Base-by-base conservation (phyloP, 2,888 invertebrate genomes). In the Melanargia galathea region DNA sequence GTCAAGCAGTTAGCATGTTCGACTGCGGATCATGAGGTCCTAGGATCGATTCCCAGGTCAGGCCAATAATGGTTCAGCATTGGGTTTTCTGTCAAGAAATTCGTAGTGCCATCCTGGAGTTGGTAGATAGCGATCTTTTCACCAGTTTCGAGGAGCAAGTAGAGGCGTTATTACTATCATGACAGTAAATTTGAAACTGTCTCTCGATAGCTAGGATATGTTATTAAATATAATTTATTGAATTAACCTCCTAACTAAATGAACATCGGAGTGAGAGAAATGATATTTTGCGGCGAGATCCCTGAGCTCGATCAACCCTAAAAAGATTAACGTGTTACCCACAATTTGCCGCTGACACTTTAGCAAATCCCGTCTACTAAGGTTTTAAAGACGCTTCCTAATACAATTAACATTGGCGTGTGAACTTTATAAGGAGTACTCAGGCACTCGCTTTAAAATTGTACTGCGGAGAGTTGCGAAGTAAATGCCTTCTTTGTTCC, bases 261-360 rank as follows among this genome's bases (percentile, higher is more conserved):
- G 30, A 30, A 35, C 52, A 20, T 52, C 20, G 33, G 33, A 20
- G 10, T 13, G 18, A 30, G 6, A 33, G 20, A 18, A 11, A 20
- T 51, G 11, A 55, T 55, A 55, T 43, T 56, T 56, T 43, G 56
- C 30, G 45, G 45, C 52, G 45, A 43, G 45, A 45, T 30, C 40
- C 24, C n/a, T 24, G 22, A 54, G 43, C 77, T 80, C 78, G 75
- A 80, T 80, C 78, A 80, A 75, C 77, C 77, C 77, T 80, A 78
- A 81, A 83, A 83, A 83, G 79, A 84, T 84, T 82, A 82, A 81
- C 81, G 81, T 82, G 80, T 78, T 80, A 74, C 73, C 72, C 75
- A 67, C 75, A 80, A 75, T 81, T 79, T 81, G 76, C 76, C 74
- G 75, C 68, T 65, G 72, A 75, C 72, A 74, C 68, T 69, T 71